A percentile compares a stretch with the other conserved stretches of the same genome.
Conservation (phyloP, 1,140 invertebrate genomes). For the Drosophila serrata region DNA sequence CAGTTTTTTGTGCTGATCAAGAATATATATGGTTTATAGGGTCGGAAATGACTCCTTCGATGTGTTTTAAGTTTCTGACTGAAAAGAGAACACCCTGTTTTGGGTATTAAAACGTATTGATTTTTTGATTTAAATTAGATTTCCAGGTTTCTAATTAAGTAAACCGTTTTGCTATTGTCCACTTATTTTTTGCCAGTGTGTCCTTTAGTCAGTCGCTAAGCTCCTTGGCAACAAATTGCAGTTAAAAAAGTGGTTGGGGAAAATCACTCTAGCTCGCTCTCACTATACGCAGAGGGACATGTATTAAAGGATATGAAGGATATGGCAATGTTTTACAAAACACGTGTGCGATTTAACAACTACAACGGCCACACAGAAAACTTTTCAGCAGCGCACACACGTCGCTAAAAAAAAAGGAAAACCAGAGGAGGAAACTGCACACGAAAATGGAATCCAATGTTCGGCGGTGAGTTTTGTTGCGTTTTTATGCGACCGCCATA, state of each 20-base stretch:
- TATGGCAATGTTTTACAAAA: constrained; percentile 77
- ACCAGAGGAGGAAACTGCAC: constrained; percentile 31
- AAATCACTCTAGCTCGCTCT: constrained; percentile 49
- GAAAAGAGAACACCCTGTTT: no score
- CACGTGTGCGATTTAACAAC: constrained; percentile 82
- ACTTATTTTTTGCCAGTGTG: not conserved
- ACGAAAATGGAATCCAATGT: constrained; percentile 71
- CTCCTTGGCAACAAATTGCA: constrained; percentile 79
- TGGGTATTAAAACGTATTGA: no score
- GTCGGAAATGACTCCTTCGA: no score
- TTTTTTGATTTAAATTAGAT: no score
- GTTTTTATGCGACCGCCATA: constrained; percentile 77
- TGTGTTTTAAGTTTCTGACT: no score
- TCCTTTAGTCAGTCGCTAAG: constrained; percentile 42
- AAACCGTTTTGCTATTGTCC: rapidly evolving
- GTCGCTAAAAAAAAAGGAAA: constrained; percentile 12
- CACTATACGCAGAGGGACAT: constrained; percentile 54
- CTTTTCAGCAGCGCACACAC: constrained; percentile 35
- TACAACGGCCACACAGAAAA: constrained; percentile 61
- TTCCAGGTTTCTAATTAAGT: not conserved
- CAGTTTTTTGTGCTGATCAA: no score
- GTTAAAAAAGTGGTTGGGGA: constrained; percentile 60
- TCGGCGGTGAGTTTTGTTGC: constrained; percentile 73
- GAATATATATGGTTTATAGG: no score
- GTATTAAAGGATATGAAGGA: constrained; percentile 74